Conservation (phyloP, 2,797 vertebrate species). For the Sebastes variabilis region DNA sequence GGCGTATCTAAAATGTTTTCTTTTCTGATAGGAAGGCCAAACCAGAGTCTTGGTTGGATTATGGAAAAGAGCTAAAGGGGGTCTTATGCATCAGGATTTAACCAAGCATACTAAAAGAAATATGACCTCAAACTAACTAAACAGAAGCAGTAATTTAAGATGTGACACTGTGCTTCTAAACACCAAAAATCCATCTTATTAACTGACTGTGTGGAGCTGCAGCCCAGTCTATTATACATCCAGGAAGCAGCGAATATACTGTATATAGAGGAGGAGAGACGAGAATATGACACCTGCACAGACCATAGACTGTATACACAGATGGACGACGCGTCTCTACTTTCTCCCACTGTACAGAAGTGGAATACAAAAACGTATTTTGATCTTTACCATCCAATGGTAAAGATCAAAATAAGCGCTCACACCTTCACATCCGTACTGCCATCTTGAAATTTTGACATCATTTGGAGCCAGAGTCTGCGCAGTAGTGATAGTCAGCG, state of each 20-base stretch:
- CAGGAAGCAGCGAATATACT: conserved; percentile 10
- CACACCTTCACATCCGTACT: no score
- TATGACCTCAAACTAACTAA: conserved; percentile 19
- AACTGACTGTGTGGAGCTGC: background rate
- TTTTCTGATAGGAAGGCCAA: conserved; percentile 6
- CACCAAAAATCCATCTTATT: conserved; percentile 8
- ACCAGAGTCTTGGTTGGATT: conserved; percentile 12
- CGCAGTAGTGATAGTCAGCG: background rate
- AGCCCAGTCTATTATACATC: conserved; percentile 3
- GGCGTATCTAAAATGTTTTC: conserved; percentile 16
- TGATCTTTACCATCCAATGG: no score
- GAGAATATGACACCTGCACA: conserved; percentile 14
- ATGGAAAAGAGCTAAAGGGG: background rate
- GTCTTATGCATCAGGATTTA: background rate
- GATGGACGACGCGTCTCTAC: background rate
- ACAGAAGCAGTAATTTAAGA: conserved; percentile 7
- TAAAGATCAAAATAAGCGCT: no score
- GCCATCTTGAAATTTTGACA: background rate
- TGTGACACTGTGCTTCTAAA: background rate
- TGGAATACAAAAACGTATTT: no score
- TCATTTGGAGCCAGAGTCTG: background rate
- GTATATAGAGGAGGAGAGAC: background rate
- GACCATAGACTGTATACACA: background rate
- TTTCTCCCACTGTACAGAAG: background rate
- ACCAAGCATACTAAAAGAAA: background rate